Evolutionary conservation across 2,888 invertebrate species (phyloP).

Genomic region (Mythimna albipuncta): DNA sequence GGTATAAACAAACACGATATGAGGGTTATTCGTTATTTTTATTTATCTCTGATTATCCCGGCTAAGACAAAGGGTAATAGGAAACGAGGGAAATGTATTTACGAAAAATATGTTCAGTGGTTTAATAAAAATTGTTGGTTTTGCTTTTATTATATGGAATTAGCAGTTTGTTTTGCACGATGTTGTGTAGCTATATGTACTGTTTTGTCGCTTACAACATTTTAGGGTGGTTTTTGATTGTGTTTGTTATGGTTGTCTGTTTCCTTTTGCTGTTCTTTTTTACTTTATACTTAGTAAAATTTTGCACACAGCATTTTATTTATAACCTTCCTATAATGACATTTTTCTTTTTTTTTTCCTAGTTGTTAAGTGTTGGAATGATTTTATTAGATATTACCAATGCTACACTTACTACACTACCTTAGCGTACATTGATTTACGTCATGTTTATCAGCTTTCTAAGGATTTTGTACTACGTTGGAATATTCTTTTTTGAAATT

Average conservation of each 20-base stretch:
- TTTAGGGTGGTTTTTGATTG: neutral
- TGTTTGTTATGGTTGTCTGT: neutral
- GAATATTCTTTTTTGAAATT: too few relatives aligned
- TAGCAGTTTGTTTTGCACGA: conserved; percentile 24
- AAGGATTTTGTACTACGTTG: too few relatives aligned
- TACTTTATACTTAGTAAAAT: neutral
- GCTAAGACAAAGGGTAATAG: conserved; percentile 55
- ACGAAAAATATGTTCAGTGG: conserved; percentile 45
- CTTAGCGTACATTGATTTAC: too few relatives aligned
- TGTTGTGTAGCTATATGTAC: neutral
- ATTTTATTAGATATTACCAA: neutral
- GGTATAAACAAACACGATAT: conserved; percentile 41
- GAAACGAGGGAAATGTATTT: conserved; percentile 53
- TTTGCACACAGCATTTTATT: neutral
- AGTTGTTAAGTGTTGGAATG: neutral
- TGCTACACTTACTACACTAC: neutral
- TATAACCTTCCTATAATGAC: neutral
- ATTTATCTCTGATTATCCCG: conserved; percentile 61
- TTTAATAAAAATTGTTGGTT: conserved; percentile 43
- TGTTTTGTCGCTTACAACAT: neutral
- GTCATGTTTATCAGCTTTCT: too few relatives aligned
- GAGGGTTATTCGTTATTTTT: conserved; percentile 56
- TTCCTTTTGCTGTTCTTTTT: neutral
- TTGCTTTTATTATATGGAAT: conserved; percentile 27
- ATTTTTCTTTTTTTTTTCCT: neutral